Conservation (phyloP, 1,140 invertebrate genomes). For the Papilio dardanus region DNA sequence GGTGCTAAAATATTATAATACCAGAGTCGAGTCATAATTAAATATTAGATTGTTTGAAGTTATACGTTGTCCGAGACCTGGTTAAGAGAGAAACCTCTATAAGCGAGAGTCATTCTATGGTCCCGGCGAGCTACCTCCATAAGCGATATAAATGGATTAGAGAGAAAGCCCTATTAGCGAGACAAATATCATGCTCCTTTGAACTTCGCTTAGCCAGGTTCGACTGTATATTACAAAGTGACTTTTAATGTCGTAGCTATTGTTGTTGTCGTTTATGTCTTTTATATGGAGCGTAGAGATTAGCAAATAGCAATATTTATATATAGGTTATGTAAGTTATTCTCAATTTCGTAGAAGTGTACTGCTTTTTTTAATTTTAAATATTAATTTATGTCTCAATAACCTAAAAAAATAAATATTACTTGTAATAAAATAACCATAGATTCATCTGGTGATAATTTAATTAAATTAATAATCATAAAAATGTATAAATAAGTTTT, state of each 20-base stretch:
- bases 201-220: too few species aligned
- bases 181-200: too few species aligned
- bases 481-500: not conserved
- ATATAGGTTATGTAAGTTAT: not conserved
- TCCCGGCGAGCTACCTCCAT: too few species aligned
- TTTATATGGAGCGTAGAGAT: not conserved
- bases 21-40: too few species aligned
- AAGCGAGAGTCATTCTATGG: too few species aligned
- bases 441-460: not conserved
- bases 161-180: too few species aligned
- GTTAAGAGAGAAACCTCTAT: too few species aligned
- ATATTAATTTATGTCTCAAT: not conserved
- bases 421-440: not conserved
- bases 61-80: too few species aligned
- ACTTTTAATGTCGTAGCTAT: too few species aligned
- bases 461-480: not conserved
- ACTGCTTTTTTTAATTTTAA: not conserved
- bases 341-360: not conserved
- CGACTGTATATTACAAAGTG: too few species aligned
- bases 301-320: not conserved
- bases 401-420: not conserved
- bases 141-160: too few species aligned
- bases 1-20: not conserved
- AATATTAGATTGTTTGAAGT: too few species aligned
- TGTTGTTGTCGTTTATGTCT: not conserved